phyloP scores from a whole-genome alignment of 1,140 invertebrate species.

The Neelides sp. region DNA sequence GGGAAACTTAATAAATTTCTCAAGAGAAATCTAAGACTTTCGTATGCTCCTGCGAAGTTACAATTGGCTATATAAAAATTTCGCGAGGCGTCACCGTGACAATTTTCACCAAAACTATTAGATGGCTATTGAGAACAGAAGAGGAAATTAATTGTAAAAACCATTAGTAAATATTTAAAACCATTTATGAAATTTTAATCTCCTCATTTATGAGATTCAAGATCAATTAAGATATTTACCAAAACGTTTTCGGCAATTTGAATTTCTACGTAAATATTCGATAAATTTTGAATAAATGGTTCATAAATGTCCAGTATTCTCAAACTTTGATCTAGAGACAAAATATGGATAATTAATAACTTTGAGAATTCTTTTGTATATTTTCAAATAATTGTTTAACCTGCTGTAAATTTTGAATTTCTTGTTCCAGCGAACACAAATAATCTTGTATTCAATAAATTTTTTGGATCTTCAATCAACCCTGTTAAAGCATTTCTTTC shows the following conservation, averaged over 20 bases:
- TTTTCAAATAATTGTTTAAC: not conserved
- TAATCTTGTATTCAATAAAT: not conserved
- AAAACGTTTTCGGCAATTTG: not conserved
- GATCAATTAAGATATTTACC: not conserved
- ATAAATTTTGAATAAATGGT: not conserved
- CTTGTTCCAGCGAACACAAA: not conserved
- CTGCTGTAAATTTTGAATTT: not conserved
- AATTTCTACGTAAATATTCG: not conserved
- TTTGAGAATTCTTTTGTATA: not conserved
- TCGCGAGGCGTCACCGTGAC: not conserved
- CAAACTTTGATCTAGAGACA: not conserved
- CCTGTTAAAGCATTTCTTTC: too few relatives aligned
- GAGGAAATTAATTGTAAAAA: too few relatives aligned
- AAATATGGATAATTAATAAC: not conserved
- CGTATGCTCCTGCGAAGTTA: slow-evolving; percentile 6
- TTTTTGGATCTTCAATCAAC: not conserved
- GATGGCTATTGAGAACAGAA: too few relatives aligned
- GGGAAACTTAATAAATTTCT: not conserved
- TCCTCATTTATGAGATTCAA: not conserved
- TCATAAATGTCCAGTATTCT: not conserved
- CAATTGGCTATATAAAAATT: slow-evolving; percentile 10
- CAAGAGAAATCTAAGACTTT: slow-evolving; percentile 8
- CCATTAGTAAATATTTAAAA: too few relatives aligned
- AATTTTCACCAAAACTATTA: not conserved
- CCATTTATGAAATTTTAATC: too few relatives aligned